A percentile compares a stretch with the other conserved stretches of the same genome.
Conservation (phyloP, 2,797 vertebrate species). For the Pagetopsis macropterus region DNA sequence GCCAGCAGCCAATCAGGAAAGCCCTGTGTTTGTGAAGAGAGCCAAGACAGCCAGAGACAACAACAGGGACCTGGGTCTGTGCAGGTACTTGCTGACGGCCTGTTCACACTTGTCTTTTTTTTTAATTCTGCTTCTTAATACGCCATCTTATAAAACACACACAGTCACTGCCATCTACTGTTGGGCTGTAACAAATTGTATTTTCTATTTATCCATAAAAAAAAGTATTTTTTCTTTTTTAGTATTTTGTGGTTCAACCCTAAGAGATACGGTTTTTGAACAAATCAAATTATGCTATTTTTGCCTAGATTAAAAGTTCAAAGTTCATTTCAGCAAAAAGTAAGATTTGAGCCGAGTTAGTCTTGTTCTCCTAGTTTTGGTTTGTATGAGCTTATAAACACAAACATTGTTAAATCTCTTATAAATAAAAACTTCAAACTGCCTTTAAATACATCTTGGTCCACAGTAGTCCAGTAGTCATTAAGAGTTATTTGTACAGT, state of each 20-base stretch:
- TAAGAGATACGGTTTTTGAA: not conserved
- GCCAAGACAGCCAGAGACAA: constrained; percentile 92
- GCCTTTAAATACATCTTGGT: not conserved
- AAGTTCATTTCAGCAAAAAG: not conserved
- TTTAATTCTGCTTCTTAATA: constrained; percentile 16
- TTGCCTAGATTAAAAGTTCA: not conserved
- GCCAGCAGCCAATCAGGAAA: constrained; percentile 87
- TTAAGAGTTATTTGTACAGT: not conserved
- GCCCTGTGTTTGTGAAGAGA: constrained; percentile 88
- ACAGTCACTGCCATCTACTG: not conserved
- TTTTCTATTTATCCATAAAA: not conserved
- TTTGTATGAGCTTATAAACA: constrained; percentile 6
- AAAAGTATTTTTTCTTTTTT: not conserved
- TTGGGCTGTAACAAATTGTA: not conserved
- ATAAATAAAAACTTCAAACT: not conserved
- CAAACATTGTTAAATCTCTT: not conserved
- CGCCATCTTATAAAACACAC: constrained; percentile 11
- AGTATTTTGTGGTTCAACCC: not conserved
- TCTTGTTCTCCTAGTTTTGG: not conserved
- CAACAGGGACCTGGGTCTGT: constrained; percentile 92
- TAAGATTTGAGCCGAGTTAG: not conserved
- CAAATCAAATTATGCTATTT: not conserved
- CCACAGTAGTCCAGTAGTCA: not conserved
- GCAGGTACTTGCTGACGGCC: constrained; percentile 85
- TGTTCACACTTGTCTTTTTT: constrained; percentile 38